Percentiles rank a stretch among this genome's conserved stretches.
Conservation (phyloP, 2,113 vertebrate species). For the Coracopsis vasa region DNA sequence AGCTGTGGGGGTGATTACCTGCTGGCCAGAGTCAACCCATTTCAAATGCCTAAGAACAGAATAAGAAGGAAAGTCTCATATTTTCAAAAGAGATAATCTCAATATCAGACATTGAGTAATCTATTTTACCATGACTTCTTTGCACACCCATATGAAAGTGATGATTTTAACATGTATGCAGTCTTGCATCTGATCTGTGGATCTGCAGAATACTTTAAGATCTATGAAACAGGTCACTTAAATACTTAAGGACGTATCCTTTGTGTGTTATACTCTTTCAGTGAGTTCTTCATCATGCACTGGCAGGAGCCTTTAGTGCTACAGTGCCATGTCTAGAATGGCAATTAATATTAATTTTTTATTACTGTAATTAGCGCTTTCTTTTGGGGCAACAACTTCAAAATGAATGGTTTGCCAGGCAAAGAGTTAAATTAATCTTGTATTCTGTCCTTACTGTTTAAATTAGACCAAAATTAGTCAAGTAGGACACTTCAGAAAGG, state of each 20-base stretch:
- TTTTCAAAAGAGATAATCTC: background rate
- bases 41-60: background rate
- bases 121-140: background rate
- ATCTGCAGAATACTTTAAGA: background rate
- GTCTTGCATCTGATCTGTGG: background rate
- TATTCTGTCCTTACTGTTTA: slow-evolving; percentile 14
- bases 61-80: background rate
- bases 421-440: slow-evolving; percentile 59
- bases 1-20: background rate
- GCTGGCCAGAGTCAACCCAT: background rate
- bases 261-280: background rate
- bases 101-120: background rate
- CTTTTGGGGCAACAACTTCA: background rate
- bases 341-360: background rate
- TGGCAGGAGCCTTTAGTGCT: background rate
- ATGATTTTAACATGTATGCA: background rate
- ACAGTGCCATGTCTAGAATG: background rate
- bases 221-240: background rate
- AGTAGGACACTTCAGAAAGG: slow-evolving; percentile 51
- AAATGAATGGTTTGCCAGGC: slow-evolving; percentile 14
- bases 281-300: background rate
- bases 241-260: background rate
- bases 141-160: background rate
- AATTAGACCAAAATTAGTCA: slow-evolving; percentile 56
- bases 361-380: background rate